Base-by-base conservation (phyloP, 2,888 invertebrate species). In the Xestia ashworthii region DNA sequence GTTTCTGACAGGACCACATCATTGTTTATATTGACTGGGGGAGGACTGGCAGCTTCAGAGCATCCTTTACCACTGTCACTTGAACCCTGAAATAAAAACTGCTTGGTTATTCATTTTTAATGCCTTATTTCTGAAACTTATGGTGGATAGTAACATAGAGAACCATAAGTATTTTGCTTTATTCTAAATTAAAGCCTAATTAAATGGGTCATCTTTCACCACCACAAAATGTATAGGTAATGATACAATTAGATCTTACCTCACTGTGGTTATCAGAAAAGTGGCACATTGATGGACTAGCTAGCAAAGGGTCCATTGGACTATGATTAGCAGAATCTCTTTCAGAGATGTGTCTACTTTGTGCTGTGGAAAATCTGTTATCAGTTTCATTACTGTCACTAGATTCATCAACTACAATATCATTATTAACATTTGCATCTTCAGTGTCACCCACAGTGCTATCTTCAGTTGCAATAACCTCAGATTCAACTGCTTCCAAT, bases 41-140 rank as follows among this genome's bases (percentile, higher is more conserved):
- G 98, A 62, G 98, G 98, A 84, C 98, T 98, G 77, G 98, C 97
- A 48, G 97, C 97, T 89, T 98, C 98, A 88, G 98, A 98, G 89
- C 97, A 97, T 87, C 98, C 98, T 95, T 98, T 98, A 68, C 98
- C 98, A 94, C 98, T 98, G 93, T 98, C 98, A 93, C 98, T 98
- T 78, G 98, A 98, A 82, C 98, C 98, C 98, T 97, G 91, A 78
- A 93, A 94, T 65, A 74, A 46, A 71, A 74, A 65, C n/a, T 32
- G 41, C 16, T 60, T 48, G 6, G n/a, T 55, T 68, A 55, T 25
- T 50, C 38, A 25, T 44, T 38, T n/a, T 38, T 14, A n/a, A 25
- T 67, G 19, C 16, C n/a, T n/a, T 0, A 6, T 68, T n/a, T 73
- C 12, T 25, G 8, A 22, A 50, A 50, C 2, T 16, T 6, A 2